phyloP scores from a whole-genome alignment of 64 coral and sea anemone species.

The Porites lutea region DNA sequence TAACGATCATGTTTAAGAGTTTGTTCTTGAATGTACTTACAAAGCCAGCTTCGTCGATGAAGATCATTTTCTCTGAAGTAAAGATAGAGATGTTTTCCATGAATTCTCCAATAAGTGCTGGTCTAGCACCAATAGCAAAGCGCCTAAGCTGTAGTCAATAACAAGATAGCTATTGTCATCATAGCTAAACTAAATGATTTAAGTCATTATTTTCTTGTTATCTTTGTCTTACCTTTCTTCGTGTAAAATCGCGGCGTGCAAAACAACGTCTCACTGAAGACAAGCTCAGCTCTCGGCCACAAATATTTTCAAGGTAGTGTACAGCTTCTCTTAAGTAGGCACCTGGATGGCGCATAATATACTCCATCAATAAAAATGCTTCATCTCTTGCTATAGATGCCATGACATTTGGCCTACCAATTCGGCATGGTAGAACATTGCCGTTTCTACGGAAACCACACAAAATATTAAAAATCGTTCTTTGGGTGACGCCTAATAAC shows the following conservation, averaged over 20 bases:
- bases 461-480: too few relatives aligned
- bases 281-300: neutral
- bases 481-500: too few relatives aligned
- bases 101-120: neutral
- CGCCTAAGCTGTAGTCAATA: neutral
- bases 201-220: neutral
- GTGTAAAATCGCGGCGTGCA: neutral
- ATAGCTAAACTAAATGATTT: too few relatives aligned
- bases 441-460: too few relatives aligned
- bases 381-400: neutral
- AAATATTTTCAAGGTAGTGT: neutral
- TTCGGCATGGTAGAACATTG: too few relatives aligned
- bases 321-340: neutral
- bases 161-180: too few relatives aligned
- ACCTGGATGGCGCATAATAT: constrained; percentile 5
- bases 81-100: constrained; percentile 18
- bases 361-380: neutral
- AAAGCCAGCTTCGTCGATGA: constrained; percentile 8
- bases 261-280: constrained; percentile 4
- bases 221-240: neutral
- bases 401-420: neutral
- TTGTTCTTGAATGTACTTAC: neutral
- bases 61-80: constrained; percentile 4
- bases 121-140: neutral
- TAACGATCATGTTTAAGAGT: too few relatives aligned